These are phyloP conservation scores for Cabera pusaria DNA, from an alignment of 2,888 invertebrate species.

Conservation along the genomic window DNA sequence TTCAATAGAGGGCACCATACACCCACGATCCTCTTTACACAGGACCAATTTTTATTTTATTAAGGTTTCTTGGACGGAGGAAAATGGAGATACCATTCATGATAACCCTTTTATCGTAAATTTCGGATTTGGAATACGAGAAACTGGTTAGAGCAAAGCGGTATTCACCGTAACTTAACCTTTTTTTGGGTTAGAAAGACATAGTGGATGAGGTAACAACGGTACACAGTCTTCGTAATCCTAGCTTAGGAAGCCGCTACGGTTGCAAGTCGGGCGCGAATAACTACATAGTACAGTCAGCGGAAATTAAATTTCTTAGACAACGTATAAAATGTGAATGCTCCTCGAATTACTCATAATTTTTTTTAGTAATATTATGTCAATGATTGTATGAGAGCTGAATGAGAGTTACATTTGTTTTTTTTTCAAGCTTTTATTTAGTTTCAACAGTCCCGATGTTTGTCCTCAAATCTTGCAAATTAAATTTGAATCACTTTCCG, in stretches of 20 bases:
- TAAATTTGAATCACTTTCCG: too few species aligned
- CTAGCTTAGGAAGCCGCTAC: constrained; percentile 56
- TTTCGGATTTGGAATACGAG: constrained; percentile 22
- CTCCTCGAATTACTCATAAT: too few species aligned
- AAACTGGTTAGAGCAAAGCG: constrained; percentile 22
- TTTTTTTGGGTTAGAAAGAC: constrained; percentile 35
- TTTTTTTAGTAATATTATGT: too few species aligned
- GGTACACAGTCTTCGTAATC: constrained; percentile 49
- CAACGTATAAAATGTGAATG: too few species aligned
- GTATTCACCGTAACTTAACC: constrained; percentile 40
- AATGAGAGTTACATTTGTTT: too few species aligned
- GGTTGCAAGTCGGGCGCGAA: constrained; percentile 15
- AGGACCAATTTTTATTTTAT: constrained; percentile 45
- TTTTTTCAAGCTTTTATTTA: too few species aligned
- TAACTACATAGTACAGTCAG: constrained; percentile 2
- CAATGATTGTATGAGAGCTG: too few species aligned
- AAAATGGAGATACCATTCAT: constrained; percentile 24
- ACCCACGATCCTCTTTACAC: constrained; percentile 42
- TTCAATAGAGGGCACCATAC: constrained; percentile 42
- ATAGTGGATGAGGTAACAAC: constrained; percentile 37
- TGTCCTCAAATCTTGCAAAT: too few species aligned
- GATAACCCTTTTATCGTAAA: constrained; percentile 29
- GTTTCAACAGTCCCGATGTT: too few species aligned
- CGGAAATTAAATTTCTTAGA: too few species aligned
- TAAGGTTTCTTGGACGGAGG: constrained; percentile 31